Evolutionary conservation across 1,140 invertebrate genomes (phyloP).

Genomic region (Drosophila repletoides): DNA sequence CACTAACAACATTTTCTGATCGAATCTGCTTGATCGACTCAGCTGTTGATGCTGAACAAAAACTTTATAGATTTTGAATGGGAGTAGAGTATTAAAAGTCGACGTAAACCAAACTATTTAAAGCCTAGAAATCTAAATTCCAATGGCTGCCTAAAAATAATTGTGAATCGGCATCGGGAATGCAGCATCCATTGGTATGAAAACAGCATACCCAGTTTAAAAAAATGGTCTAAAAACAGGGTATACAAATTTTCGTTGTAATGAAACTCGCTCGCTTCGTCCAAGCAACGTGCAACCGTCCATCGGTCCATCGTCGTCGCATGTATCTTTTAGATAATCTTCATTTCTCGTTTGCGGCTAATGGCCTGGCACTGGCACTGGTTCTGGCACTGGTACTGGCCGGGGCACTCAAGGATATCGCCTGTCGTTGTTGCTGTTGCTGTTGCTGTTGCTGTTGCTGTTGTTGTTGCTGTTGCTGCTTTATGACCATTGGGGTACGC

Average conservation of each 20-base stretch:
- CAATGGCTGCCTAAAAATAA: too few relatives aligned
- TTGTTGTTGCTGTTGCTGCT: conserved; percentile 34
- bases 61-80: too few relatives aligned
- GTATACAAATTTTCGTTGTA: conserved; percentile 53
- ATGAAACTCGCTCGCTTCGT: conserved; percentile 62
- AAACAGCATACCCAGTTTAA: neutral
- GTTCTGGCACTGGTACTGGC: conserved; percentile 41
- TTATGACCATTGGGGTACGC: conserved; percentile 44
- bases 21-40: too few relatives aligned
- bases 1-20: too few relatives aligned
- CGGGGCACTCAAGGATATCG: conserved; percentile 75
- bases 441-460: conserved; percentile 32
- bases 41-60: too few relatives aligned
- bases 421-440: conserved; percentile 45
- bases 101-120: too few relatives aligned
- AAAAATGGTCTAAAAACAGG: neutral
- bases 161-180: too few relatives aligned
- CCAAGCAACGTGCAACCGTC: too few relatives aligned
- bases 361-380: conserved; percentile 68
- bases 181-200: too few relatives aligned
- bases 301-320: conserved; percentile 39
- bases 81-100: too few relatives aligned
- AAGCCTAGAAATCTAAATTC: too few relatives aligned
- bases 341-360: conserved; percentile 80
- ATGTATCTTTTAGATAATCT: conserved; percentile 81